These are phyloP conservation scores for Anagyrus pseudococci DNA, from an alignment of 2,888 invertebrate species.

Conservation along the genomic window DNA sequence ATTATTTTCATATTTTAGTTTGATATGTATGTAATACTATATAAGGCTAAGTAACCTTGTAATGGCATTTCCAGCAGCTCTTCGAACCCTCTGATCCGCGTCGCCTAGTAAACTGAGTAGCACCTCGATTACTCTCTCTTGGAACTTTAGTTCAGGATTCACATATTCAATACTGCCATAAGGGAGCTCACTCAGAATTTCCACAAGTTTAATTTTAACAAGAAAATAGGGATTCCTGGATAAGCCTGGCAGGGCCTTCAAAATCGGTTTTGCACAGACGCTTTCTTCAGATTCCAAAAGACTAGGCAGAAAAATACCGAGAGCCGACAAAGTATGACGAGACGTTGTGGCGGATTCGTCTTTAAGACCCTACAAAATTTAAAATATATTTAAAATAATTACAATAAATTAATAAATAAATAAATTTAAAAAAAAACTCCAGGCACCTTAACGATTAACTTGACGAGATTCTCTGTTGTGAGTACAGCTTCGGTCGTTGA, in stretches of 20 bases:
- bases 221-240: conserved; percentile 84
- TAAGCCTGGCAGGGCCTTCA: conserved; percentile 71
- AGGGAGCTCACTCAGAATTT: conserved; percentile 68
- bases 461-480: conserved; percentile 64
- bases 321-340: conserved; percentile 72
- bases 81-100: conserved; percentile 79
- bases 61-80: conserved; percentile 73
- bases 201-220: conserved; percentile 77
- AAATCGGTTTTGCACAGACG: conserved; percentile 65
- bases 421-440: not conserved
- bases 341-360: conserved; percentile 80
- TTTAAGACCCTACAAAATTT: conserved; percentile 67
- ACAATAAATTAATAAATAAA: not conserved
- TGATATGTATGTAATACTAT: too few species aligned
- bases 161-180: conserved; percentile 68
- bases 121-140: conserved; percentile 69
- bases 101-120: conserved; percentile 73
- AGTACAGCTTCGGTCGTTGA: conserved; percentile 43
- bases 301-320: conserved; percentile 67
- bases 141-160: conserved; percentile 64
- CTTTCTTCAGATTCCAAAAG: conserved; percentile 71
- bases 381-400: not conserved
- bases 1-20: too few species aligned
- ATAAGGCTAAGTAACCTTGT: conserved; percentile 65
- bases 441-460: conserved; percentile 66